Base-by-base conservation (phyloP, 30 jellyfish, hydroid and myxozoan species). In the Aurelia aurita region DNA sequence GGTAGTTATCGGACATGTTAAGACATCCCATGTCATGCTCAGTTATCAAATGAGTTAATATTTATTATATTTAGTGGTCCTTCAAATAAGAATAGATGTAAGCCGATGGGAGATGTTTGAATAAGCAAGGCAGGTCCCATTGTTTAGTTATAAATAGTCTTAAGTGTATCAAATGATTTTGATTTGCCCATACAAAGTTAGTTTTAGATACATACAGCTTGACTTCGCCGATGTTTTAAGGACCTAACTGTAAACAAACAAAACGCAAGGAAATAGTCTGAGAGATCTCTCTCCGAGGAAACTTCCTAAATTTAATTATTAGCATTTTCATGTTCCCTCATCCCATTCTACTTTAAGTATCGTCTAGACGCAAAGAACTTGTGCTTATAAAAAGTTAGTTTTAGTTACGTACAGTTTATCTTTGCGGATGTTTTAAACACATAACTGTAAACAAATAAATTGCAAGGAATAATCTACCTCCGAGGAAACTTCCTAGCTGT, bases 121-220 rank as follows among this genome's bases (percentile, higher is more conserved):
- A 74, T 27, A 28, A 3, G 16, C 14, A 12, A 5, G 32, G 86
- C 86, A 74, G 86, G 86, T 74, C 63, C 86, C 39, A 74, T 74
- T 74, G 58, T 74, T 19, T 3, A 58, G 47, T 18, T 34, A 2
- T 74, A 73, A 74, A 74, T 73, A 46, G 26, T 73, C 54, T 53
- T 73, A 73, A 73, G 85, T 73, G 71, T 73, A 73, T 74, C 74
- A 74, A 74, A 74, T 39, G 51, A 8, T 39, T 39, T 39, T 39
- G 51, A 39, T 7, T 39, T 39, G 51, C 51, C 51, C 51, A 39
- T 39, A 9, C 51, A 6, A 39, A 39, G 14, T 5, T 39, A 9
- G 9, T 39, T 74, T 57, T 29, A 54, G 32, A 44, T 54, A 14
- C n/a, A 76, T 57, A 74, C 86, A 74, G 43, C 63, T 28, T 55